These are phyloP conservation scores for Trichopria drosophilae DNA, from an alignment of 2,888 invertebrate genomes.

Conservation along the genomic window DNA sequence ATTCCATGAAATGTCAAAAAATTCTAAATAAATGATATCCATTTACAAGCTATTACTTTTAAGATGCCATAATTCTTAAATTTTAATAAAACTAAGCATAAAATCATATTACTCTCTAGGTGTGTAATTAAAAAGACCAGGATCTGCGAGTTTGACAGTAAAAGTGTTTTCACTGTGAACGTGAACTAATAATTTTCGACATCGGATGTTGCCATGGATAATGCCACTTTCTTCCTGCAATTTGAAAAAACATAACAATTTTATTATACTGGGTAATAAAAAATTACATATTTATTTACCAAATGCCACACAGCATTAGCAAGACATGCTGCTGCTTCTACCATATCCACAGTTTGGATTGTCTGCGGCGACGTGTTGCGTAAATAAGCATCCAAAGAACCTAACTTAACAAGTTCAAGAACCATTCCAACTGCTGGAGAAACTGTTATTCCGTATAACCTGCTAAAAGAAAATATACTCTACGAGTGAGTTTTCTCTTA, in stretches of 20 bases:
- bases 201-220: slow-evolving; percentile 83
- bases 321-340: slow-evolving; percentile 79
- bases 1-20: too few relatives aligned
- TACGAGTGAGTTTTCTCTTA: neutral
- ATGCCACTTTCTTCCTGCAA: slow-evolving; percentile 74
- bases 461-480: slow-evolving; percentile 27
- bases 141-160: slow-evolving; percentile 80
- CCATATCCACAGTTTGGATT: slow-evolving; percentile 71
- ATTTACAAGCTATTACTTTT: too few relatives aligned
- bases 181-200: slow-evolving; percentile 79
- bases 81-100: neutral
- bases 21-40: too few relatives aligned
- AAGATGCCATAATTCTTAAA: too few relatives aligned
- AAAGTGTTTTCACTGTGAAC: slow-evolving; percentile 71
- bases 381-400: slow-evolving; percentile 76
- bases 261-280: slow-evolving; percentile 1
- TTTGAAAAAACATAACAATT: slow-evolving; percentile 18
- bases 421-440: slow-evolving; percentile 79
- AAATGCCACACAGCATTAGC: slow-evolving; percentile 86
- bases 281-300: slow-evolving; percentile 58
- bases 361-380: slow-evolving; percentile 55
- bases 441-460: slow-evolving; percentile 77
- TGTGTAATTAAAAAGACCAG: slow-evolving; percentile 65
- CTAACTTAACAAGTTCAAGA: slow-evolving; percentile 77
- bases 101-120: slow-evolving; percentile 67